Base-by-base conservation (phyloP, 92 coral and sea anemone species). In the Micromussa lordhowensis region DNA sequence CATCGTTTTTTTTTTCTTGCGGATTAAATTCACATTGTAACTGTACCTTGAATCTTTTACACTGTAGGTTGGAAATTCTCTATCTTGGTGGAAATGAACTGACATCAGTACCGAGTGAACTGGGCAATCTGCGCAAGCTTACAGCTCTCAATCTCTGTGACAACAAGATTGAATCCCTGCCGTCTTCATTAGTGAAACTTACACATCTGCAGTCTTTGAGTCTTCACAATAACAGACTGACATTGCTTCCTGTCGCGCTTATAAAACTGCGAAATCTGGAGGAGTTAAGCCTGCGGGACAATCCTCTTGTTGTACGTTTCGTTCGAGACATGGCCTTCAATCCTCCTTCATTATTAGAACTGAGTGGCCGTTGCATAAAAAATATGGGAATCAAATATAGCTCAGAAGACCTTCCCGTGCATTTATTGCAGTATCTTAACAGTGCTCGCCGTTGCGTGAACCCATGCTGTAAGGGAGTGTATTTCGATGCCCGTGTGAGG, bases 11-110 rank as follows among this genome's bases (percentile, higher is more conserved):
- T 54, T 18, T 54, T 54, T 13, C 18, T 54, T 54, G 59, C 38
- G 18, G 19, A 12, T 14, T 13, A 12, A 1, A 13, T 54, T 54
- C 18, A 54, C 19, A 71, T 3, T 26, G 48, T 64, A 21, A 5
- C 29, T 57, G 1, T 22, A 3, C 11, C 21, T 8, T 59, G 15
- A 30, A 17, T 36, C 49, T 19, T 86, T 0, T 49, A 97, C 98
- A 78, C 83, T 97, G 77, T 49, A 97, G 99, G 81, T 85, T 97
- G 80, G 98, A 97, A 91, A 93, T 92, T 79, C 91, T 97, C 21
- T 97, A 97, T 83, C 95, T 96, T 96, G 99, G 99, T 89, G 99
- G 99, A n/a, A 97, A 97, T 68, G 87, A 89, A 61, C 75, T 97
- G 61, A 71, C 85, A 4, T 79, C 80, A n/a, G 92, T 96, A 4